Evolutionary conservation across 2,888 invertebrate genomes (phyloP), one percentile per base, ranked within the genome.

Genomic region (Apamea crenata): DNA sequence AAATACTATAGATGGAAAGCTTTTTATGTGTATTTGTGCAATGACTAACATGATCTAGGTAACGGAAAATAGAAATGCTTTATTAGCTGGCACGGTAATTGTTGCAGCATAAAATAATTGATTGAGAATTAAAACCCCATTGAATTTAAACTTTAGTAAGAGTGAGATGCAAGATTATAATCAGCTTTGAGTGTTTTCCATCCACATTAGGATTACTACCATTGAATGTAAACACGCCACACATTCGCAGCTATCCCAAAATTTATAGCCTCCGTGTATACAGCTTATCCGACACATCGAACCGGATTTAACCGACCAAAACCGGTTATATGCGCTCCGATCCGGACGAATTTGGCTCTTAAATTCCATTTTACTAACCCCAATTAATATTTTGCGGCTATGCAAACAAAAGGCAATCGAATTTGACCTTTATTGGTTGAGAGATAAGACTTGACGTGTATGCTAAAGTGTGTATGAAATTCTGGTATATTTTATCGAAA

Each of bases 221-320:
- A 67, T 65, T 67, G 84, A 80, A 25, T 83, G 80, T 86, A 86
- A 83, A 86, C 84, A 82, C 78, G 75, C 82, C 67, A 80, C 80
- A 86, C 81, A 88, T 86, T 81, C 78, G 73, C 61, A 72, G 77
- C 69, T 70, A 71, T 72, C 84, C 77, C 80, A 59, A 78, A 87
- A 89, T 89, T 80, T 89, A 88, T 85, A 66, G 74, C 83, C 66
- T 74, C 71, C 76, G 47, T 79, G 80, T 80, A 83, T 80, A 85
- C 82, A 79, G 89, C 87, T 89, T 91, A 93, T 90, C 92, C 88
- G 87, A 90, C 88, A 88, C 89, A 87, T 88, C 85, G 86, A 82
- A 71, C 88, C 89, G 90, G 93, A 90, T 91, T 90, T 90, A 91
- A 89, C 91, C 90, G 88, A 88, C 80, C 88, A 85, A 82, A 91